These are phyloP conservation scores for Periplaneta americana DNA, from an alignment of 1,140 invertebrate genomes.

Conservation along the genomic window DNA sequence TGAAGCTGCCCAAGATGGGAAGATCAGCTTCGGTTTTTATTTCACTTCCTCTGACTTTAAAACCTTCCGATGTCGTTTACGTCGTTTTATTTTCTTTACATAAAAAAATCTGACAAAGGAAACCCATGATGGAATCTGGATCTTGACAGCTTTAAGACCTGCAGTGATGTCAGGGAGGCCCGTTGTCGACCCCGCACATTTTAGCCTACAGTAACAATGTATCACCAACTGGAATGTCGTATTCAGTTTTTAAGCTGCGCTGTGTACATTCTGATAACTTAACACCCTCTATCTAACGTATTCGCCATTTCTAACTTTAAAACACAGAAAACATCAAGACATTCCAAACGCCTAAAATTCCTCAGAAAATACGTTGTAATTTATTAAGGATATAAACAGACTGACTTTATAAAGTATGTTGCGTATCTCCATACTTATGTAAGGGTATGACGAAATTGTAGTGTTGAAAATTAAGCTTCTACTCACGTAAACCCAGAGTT, in stretches of 20 bases:
- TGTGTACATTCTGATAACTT: background rate
- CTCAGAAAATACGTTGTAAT: background rate
- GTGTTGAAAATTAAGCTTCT: background rate
- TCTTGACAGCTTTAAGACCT: conserved; percentile 5
- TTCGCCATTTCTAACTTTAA: too few relatives aligned
- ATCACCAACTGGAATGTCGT: background rate
- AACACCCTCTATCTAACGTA: background rate
- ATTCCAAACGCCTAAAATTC: too few relatives aligned
- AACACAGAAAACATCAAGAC: too few relatives aligned
- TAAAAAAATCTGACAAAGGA: conserved; percentile 2
- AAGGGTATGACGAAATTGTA: background rate
- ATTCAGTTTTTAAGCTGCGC: background rate
- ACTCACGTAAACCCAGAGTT: background rate
- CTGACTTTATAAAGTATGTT: background rate
- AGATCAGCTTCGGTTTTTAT: background rate
- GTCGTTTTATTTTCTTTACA: background rate
- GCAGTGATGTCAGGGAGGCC: background rate
- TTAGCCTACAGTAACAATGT: background rate
- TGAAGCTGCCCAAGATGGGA: conserved; percentile 1
- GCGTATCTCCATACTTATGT: background rate
- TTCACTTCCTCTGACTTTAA: conserved; percentile 5
- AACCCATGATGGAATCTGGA: conserved; percentile 1
- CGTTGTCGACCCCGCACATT: background rate
- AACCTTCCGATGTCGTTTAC: conserved; percentile 7
- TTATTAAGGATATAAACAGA: background rate